Evolutionary conservation across 2,113 vertebrate genomes (phyloP), one percentile per base, ranked within the genome.

Genomic region (Elephantulus edwardii): DNA sequence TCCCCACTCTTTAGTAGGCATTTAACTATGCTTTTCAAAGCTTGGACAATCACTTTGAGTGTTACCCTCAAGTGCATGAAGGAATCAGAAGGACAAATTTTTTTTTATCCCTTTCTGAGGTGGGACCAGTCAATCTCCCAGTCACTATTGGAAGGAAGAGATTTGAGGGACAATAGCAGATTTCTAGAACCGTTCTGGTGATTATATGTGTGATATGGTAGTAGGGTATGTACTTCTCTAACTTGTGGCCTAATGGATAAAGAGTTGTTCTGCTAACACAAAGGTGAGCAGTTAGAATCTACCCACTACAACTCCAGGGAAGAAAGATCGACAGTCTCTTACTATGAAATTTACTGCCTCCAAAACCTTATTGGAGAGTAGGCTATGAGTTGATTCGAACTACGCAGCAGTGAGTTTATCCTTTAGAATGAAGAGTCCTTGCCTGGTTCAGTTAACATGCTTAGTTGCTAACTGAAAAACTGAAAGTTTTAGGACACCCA

Each of bases 111-210:
- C 20, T 40, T 16, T 81, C 28, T 33, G 35, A 48, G 1, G 28
- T 8, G 30, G 71, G 35, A 46, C 3, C 10, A 46, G 75, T 24
- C 33, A 38, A 28, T 50, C 35, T 44, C 86, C 52, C 28, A 75
- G 42, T 58, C 48, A 13, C 16, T 58, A 1, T 11, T 10, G 52
- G 75, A 38, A 38, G 14, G 46, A 42, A 46, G 35, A 24, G 5
- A 13, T 2, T 10, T 0, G 1, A 40, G 17, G 11, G 33, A 72
- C 33, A 46, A 54, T 0, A 40, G 58, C 4, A 3, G 38, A 40
- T n/a, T n/a, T n/a, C n/a, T 1, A 2, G n/a, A 30, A 5, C 6
- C 16, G 62, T 8, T 52, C 38, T 48, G 5, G 3, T 56, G n/a
- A n/a, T n/a, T n/a, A n/a, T n/a, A 20, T 26, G 28, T 14, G 16